Evolutionary conservation across 2,113 vertebrate genomes (phyloP).

Genomic region (Larimichthys polyactis): DNA sequence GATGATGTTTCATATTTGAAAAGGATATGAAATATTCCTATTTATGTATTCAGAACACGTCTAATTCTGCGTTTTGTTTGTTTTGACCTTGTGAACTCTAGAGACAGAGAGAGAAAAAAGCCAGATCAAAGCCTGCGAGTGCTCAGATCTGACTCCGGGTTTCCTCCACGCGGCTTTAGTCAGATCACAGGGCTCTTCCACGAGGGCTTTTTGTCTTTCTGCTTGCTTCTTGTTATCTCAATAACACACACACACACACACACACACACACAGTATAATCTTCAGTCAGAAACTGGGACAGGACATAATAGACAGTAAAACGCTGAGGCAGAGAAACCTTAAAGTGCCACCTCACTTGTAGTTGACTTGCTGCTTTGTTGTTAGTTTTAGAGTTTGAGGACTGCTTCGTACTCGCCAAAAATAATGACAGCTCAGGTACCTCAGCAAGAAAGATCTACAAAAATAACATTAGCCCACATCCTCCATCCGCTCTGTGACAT

Average conservation of each 20-base stretch:
- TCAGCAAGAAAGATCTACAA: conserved; percentile 12
- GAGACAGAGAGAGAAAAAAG: conserved; percentile 5
- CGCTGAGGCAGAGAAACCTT: conserved; percentile 43
- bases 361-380: conserved; percentile 10
- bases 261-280: conserved; percentile 23
- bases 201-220: conserved; percentile 48
- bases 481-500: conserved; percentile 1
- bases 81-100: conserved; percentile 56
- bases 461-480: conserved; percentile 6
- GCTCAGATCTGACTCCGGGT: conserved; percentile 43
- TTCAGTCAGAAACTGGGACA: conserved; percentile 50
- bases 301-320: conserved; percentile 50
- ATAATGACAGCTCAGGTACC: neutral
- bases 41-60: conserved; percentile 22
- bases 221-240: conserved; percentile 47
- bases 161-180: conserved; percentile 48
- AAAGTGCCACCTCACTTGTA: conserved; percentile 2
- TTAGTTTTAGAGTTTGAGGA: neutral
- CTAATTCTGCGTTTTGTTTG: conserved; percentile 23
- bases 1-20: neutral
- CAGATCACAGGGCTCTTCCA: conserved; percentile 47
- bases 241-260: conserved; percentile 37
- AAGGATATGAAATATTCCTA: neutral
- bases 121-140: conserved; percentile 38
- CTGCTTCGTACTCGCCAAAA: neutral